Evolutionary conservation across 2,888 invertebrate genomes (phyloP).

Genomic region (Cheilosia soror): DNA sequence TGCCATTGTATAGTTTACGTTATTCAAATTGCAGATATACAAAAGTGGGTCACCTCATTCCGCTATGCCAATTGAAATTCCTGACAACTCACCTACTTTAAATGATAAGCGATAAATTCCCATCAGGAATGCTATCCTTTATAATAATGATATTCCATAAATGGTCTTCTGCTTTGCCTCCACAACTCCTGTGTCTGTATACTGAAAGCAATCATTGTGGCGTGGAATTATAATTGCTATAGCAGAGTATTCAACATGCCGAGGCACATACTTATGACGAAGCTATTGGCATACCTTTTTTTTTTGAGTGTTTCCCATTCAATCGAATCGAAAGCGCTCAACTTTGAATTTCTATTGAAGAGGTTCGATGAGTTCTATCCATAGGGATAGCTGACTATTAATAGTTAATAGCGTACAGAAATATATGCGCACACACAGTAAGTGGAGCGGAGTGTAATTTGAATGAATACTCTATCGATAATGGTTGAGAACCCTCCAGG

Average conservation of each 20-base stretch:
- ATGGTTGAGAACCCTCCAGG: constrained; percentile 15
- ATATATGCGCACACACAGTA: constrained; percentile 8
- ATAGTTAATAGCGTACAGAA: constrained; percentile 38
- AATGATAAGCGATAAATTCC: constrained; percentile 43
- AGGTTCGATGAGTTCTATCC: background rate
- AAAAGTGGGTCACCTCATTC: constrained; percentile 1
- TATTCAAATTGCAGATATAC: too few species aligned
- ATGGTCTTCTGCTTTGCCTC: background rate
- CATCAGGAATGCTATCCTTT: background rate
- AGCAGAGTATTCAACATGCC: constrained; percentile 34
- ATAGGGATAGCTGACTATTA: constrained; percentile 25
- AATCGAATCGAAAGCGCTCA: background rate
- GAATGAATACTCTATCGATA: constrained; percentile 42
- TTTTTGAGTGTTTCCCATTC: background rate
- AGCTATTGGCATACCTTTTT: background rate
- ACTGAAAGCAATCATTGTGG: constrained; percentile 44
- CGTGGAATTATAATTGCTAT: constrained; percentile 55
- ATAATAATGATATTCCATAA: constrained; percentile 14
- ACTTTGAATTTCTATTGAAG: background rate
- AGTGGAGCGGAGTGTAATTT: constrained; percentile 48
- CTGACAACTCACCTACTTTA: constrained; percentile 10
- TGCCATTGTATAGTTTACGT: too few species aligned
- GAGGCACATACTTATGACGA: background rate
- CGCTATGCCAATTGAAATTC: background rate
- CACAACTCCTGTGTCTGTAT: background rate